Evolutionary conservation across 1,140 invertebrate species (phyloP), one percentile per base, ranked within the genome.

Genomic region (Scaptomyza pallida): DNA sequence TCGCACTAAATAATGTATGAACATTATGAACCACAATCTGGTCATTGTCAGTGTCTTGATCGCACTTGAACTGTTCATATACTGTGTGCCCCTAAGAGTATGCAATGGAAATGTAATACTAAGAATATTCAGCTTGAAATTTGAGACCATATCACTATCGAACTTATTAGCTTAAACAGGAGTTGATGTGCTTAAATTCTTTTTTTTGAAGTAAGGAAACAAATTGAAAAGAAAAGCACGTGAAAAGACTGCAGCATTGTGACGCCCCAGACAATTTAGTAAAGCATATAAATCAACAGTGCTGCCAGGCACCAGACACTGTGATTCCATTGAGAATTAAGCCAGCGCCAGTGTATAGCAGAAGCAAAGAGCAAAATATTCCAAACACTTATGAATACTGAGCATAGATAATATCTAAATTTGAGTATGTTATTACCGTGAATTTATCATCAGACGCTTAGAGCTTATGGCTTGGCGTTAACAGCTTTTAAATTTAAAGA

Each of bases 361-460:
- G 26, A n/a, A n/a, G 26, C 26, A 9, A 8, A 30, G 5, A 30
- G 4, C 4, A 9, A 30, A 30, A 35, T 63, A 62, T 63, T 44
- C 72, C 44, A 47, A 37, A 64, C 69, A 35, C 71, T 17, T 52
- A 54, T 59, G 30, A 40, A 69, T 63, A 77, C 61, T 56, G 69
- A 62, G 78, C 56, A 61, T 52, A 51, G 74, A 81, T 68, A 74
- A 74, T 71, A 86, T 85, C 80, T 76, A 68, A 86, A 86, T 86
- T 77, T 85, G 62, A 81, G 85, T 86, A 85, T 85, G 61, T 81
- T 85, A 85, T 81, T 81, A 77, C 81, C 64, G 37, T 30, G 59
- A 74, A 85, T 86, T 85, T 85, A 85, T 86, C 65, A 43, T 23
- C 56, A 55, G 60, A 12, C 51, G 65, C 48, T 68, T 50, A 30